These are phyloP conservation scores for Perca flavescens DNA, from an alignment of 2,113 vertebrate species.

Conservation along the genomic window DNA sequence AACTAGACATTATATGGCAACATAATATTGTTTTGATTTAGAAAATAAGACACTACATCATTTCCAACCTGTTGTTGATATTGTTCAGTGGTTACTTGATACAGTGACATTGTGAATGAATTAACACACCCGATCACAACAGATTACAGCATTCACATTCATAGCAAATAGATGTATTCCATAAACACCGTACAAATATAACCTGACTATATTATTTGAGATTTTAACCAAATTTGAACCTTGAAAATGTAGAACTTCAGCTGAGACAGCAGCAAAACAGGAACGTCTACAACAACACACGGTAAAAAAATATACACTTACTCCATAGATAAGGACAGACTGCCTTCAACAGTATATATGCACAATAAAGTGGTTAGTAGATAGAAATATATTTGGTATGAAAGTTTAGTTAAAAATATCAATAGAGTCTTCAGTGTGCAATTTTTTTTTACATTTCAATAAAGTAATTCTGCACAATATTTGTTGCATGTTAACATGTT, in stretches of 20 bases:
- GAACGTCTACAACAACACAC: constrained; percentile 45
- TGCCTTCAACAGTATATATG: constrained; percentile 68
- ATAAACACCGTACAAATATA: constrained; percentile 34
- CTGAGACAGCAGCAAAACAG: constrained; percentile 75
- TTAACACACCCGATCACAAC: constrained; percentile 9
- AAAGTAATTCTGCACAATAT: constrained; percentile 29
- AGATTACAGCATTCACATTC: constrained; percentile 49
- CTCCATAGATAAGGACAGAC: constrained; percentile 34
- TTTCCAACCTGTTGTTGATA: not conserved
- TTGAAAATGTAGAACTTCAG: constrained; percentile 31
- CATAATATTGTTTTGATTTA: not conserved
- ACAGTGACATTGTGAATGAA: not conserved
- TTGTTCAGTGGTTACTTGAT: not conserved
- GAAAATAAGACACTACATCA: constrained; percentile 1
- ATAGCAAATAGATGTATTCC: constrained; percentile 19
- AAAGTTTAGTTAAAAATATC: constrained; percentile 63
- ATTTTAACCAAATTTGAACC: constrained; percentile 31
- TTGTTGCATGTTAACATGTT: constrained; percentile 23
- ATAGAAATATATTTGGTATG: constrained; percentile 59
- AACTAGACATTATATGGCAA: not conserved
- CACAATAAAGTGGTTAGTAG: constrained; percentile 75
- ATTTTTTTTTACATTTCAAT: constrained; percentile 32
- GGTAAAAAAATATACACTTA: constrained; percentile 50
- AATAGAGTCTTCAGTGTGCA: constrained; percentile 26
- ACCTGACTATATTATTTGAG: constrained; percentile 13